Percentiles rank a stretch among this genome's conserved stretches.
phyloP scores from a whole-genome alignment of 2,888 invertebrate species.

The Agonopterix arenella region DNA sequence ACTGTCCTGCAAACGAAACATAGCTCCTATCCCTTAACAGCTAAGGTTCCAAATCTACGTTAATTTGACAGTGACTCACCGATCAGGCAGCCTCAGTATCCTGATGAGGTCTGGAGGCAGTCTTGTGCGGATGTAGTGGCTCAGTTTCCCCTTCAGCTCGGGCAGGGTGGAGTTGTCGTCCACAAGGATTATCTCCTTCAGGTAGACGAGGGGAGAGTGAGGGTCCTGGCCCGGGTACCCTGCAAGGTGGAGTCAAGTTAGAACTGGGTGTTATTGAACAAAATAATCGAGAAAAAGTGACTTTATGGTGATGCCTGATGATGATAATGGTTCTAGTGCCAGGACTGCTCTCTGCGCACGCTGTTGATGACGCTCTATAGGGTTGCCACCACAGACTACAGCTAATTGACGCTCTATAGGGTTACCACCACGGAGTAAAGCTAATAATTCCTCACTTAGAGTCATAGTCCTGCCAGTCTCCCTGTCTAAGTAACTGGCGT shows the following conservation, averaged over 20 bases:
- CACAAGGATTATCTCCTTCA: constrained; percentile 96
- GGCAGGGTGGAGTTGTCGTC: constrained; percentile 93
- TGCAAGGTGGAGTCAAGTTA: constrained; percentile 14
- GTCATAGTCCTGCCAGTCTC: constrained; percentile 38
- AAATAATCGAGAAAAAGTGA: too few species aligned
- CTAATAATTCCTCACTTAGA: constrained; percentile 75
- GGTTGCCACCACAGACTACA: constrained; percentile 90
- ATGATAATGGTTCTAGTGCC: constrained; percentile 26
- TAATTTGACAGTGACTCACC: constrained; percentile 50
- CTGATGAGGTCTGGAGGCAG: constrained; percentile 78
- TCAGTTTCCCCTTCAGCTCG: constrained; percentile 84
- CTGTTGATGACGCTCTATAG: constrained; percentile 93
- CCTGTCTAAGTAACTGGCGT: constrained; percentile 44
- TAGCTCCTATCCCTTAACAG: too few species aligned
- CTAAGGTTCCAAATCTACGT: too few species aligned
- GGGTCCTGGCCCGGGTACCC: constrained; percentile 65
- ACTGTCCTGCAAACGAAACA: too few species aligned
- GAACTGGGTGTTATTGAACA: too few species aligned
- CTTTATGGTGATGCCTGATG: too few species aligned
- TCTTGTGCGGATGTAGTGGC: constrained; percentile 86
- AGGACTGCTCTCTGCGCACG: constrained; percentile 66
- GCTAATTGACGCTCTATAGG: constrained; percentile 95
- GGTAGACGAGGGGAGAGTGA: constrained; percentile 62
- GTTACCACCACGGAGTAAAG: constrained; percentile 91
- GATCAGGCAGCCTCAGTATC: constrained; percentile 84